Base-by-base conservation (phyloP, 2,113 vertebrate species). In the Solea solea region DNA sequence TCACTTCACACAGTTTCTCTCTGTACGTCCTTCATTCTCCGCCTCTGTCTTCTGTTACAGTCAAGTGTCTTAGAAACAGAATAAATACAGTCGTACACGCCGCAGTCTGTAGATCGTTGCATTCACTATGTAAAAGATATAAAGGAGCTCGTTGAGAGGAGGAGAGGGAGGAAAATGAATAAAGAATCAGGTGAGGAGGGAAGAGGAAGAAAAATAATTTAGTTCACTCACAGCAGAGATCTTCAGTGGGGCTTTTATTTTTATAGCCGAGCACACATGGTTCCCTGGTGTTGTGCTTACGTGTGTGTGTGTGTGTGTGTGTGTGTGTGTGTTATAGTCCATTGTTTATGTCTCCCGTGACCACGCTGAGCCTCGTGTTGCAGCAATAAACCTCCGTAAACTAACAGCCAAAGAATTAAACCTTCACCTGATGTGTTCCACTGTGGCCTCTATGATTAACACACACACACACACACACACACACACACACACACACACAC, bases 331-430 rank as follows among this genome's bases (percentile, higher is more conserved):
- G 21, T 21, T 21, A 21, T 21, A 21, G 21, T 21, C 21, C 21
- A 48, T 41, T 52, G 52, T 59, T 42, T 68, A 27, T 57, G 57
- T 75, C 75, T 84, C 81, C 70, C 8, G 76, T 62, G 70, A 59
- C 56, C 57, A 49, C 58, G 61, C 65, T 71, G 46, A 48, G 65
- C 61, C 56, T 51, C 34, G 66, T 81, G 69, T 78, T 78, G 72
- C 69, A 64, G 73, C 68, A 81, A 80, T 84, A 75, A 82, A 78
- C 52, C 60, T 70, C 61, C 0, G 21, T 76, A 80, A 67, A 79
- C 53, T 69, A 78, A 84, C 83, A 69, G 48, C 42, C 46, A 48
- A 80, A 81, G 61, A 83, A 82, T 81, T 75, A 77, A 80, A 84
- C 61, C 64, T 69, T 82, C 78, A 76, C 72, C 62, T 53, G 49